phyloP scores from a whole-genome alignment of 2,797 vertebrate species.

The Novumbra hubbsi region DNA sequence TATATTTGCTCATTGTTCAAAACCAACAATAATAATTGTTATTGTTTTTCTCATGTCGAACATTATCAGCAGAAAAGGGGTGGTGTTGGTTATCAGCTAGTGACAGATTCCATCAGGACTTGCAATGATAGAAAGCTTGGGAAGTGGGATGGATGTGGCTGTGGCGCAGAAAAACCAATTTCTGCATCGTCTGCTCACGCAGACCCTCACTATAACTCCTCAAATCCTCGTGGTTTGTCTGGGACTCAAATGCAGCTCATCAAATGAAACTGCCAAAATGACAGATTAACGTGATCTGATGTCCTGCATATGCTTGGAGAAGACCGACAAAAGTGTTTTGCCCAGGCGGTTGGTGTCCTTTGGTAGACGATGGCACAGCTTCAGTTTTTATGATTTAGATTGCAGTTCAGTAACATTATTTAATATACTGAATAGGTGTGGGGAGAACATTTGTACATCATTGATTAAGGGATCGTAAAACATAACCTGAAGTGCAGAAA shows the following conservation, averaged over 20 bases:
- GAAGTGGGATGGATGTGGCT: neutral
- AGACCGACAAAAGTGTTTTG: neutral
- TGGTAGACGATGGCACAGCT: neutral
- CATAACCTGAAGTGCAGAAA: no score
- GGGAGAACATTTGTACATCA: no score
- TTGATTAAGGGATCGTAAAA: no score
- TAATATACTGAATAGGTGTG: no score
- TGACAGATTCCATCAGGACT: neutral
- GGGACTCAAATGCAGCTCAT: neutral
- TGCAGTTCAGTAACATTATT: no score
- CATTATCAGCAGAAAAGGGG: no score
- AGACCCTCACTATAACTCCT: neutral
- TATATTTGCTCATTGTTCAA: no score
- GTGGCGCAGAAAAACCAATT: no score
- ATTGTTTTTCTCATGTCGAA: no score
- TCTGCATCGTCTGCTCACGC: neutral
- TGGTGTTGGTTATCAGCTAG: no score
- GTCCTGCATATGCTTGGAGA: neutral
- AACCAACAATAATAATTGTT: no score
- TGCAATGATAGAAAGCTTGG: neutral
- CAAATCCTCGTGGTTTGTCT: conserved; percentile 3
- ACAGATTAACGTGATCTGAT: neutral
- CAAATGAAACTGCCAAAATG: neutral
- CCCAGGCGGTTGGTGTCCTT: neutral
- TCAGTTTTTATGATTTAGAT: neutral